Base-by-base conservation (phyloP, 2,797 vertebrate species). In the Rhynchotus rufescens region DNA sequence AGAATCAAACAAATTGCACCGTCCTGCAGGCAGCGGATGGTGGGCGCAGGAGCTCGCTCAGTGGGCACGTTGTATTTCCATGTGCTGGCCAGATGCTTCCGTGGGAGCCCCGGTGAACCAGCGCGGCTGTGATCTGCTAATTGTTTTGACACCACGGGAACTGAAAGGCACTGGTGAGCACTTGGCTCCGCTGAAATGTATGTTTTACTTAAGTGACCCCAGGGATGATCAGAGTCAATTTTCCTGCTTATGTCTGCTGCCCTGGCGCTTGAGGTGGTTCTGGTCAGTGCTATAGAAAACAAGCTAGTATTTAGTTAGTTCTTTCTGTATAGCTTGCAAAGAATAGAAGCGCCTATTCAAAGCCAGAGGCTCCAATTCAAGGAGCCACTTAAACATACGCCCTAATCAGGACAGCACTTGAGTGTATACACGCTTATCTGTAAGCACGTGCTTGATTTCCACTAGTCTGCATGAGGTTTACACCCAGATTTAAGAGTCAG, bases 81-180 rank as follows among this genome's bases (percentile, higher is more conserved):
- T 82, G 84, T 96, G 92, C 9, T 59, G 83, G 75, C 92, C 93
- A 96, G 93, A 96, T 96, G 93, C 92, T 90, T 72, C 86, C 34
- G 38, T 45, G 52, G 92, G 84, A 93, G 79, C 78, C 42, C 56
- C 52, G 32, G 78, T 4, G 30, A 69, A 51, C 80, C 14, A 4
- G 61, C 16, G 91, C 61, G 74, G 86, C 91, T 90, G 83, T 86
- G 92, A 88, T 93, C 85, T 80, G 92, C 78, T 96, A 95, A 96
- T 96, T 96, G 91, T 92, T 96, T 96, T 95, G 95, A 95, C 89
- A 92, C 83, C 72, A 26, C 32, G 89, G 89, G 95, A 95, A 87
- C 66, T 94, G 89, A 89, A 91, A 92, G 95, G 88, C 16, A 0
- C 61, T 86, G 64, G 88, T 73, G 92, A 95, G 61, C 82, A 93